Conservation (phyloP, 2,113 vertebrate genomes). For the Caracal caracal region DNA sequence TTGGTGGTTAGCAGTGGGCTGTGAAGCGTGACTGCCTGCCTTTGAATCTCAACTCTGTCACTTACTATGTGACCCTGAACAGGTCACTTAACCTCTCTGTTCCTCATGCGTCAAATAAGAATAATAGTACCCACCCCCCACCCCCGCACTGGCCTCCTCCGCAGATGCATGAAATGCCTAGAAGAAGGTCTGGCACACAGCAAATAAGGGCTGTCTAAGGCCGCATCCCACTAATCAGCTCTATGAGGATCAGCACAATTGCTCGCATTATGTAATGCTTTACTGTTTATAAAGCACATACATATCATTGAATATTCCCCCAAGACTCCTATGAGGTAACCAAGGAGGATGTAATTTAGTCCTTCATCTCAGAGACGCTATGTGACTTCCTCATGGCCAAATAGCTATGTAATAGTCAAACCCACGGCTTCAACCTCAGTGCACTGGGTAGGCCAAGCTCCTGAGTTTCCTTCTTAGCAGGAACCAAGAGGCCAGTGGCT, state of each 20-base stretch:
- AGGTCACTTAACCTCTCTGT: neutral
- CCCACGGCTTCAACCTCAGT: neutral
- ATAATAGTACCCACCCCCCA: neutral
- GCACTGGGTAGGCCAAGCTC: neutral
- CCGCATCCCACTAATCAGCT: neutral
- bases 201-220: neutral
- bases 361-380: neutral
- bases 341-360: neutral
- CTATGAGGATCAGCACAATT: neutral
- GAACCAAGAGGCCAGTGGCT: neutral
- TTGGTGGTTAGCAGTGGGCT: neutral
- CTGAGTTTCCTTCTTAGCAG: neutral
- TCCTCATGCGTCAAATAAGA: neutral
- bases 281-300: neutral
- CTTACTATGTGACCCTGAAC: neutral
- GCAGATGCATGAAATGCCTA: neutral
- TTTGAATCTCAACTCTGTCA: neutral
- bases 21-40: neutral
- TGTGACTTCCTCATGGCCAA: neutral
- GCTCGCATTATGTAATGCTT: neutral
- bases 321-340: neutral
- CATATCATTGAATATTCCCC: neutral
- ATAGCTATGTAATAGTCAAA: neutral
- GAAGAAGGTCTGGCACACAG: neutral
- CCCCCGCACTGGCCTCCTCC: neutral